Percentiles rank a stretch among this genome's conserved stretches.
phyloP scores from a whole-genome alignment of 2,113 vertebrate species.

The Anoplopoma fimbria region DNA sequence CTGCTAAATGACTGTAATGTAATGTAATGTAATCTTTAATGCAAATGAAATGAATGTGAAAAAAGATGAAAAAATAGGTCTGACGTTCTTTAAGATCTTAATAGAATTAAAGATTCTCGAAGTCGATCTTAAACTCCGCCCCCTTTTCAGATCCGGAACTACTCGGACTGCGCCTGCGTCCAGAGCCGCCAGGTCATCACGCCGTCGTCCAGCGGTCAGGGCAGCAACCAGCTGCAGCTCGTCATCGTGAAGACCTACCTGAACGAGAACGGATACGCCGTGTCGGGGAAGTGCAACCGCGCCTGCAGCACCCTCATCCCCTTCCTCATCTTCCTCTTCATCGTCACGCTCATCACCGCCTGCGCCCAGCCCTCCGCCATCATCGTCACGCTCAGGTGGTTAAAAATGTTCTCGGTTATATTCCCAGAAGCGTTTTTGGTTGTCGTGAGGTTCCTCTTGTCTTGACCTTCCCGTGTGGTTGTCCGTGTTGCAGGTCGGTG shows the following conservation, averaged over 20 bases:
- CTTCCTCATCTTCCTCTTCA: constrained; percentile 98
- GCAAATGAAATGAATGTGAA: too few relatives aligned
- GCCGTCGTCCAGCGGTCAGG: constrained; percentile 89
- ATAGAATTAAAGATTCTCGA: too few relatives aligned
- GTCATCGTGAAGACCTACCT: constrained; percentile 99
- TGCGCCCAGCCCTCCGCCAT: constrained; percentile 98
- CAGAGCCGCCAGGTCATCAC: constrained; percentile 98
- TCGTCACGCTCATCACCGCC: constrained; percentile 97
- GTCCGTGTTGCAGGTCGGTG: constrained; percentile 88
- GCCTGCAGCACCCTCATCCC: constrained; percentile 97
- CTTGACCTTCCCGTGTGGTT: not conserved
- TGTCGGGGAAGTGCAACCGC: constrained; percentile 94
- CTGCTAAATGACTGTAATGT: too few relatives aligned
- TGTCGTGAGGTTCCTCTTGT: not conserved
- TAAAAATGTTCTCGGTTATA: too few relatives aligned
- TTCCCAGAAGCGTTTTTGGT: too few relatives aligned
- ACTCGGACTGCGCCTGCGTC: constrained; percentile 97
- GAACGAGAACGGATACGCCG: constrained; percentile 94
- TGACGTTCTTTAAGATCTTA: too few relatives aligned
- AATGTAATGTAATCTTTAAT: too few relatives aligned
- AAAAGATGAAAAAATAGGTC: too few relatives aligned
- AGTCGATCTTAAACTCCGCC: not conserved
- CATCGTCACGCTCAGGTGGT: constrained; percentile 97
- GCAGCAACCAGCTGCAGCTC: constrained; percentile 91
- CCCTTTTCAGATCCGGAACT: constrained; percentile 89